Conservation (phyloP, 2,113 vertebrate genomes). For the Budorcas taxicolor region DNA sequence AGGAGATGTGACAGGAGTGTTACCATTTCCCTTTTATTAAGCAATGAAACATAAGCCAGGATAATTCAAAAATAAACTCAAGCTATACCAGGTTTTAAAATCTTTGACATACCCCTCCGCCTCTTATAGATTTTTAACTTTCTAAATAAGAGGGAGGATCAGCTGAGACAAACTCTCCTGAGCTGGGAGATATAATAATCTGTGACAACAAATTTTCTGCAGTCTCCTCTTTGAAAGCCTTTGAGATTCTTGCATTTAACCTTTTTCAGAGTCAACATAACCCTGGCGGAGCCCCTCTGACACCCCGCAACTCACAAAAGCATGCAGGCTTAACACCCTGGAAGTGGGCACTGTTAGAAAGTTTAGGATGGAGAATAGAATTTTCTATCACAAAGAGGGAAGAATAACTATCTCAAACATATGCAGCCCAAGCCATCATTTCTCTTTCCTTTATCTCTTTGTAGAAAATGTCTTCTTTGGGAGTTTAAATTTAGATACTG, state of each 20-base stretch:
- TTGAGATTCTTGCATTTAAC: slow-evolving; percentile 44
- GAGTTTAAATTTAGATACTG: not conserved
- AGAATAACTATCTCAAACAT: not conserved
- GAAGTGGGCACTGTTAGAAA: not conserved
- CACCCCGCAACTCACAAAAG: not conserved
- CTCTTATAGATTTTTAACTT: slow-evolving; percentile 60
- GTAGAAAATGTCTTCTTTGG: not conserved
- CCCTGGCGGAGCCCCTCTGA: not conserved
- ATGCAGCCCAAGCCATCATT: not conserved
- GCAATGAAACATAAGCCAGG: slow-evolving; percentile 30
- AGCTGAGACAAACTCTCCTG: not conserved
- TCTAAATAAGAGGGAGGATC: slow-evolving; percentile 41
- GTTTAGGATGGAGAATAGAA: not conserved
- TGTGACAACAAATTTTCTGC: slow-evolving; percentile 42
- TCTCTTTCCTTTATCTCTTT: not conserved
- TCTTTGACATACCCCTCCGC: slow-evolving; percentile 13
- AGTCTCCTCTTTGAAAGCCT: not conserved
- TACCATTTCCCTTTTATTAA: slow-evolving; percentile 36
- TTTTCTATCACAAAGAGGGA: not conserved
- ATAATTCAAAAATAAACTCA: slow-evolving; percentile 47
- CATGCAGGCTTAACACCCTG: not conserved
- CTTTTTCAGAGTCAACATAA: slow-evolving; percentile 20
- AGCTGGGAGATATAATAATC: not conserved
- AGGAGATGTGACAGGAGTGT: not conserved
- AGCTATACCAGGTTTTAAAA: slow-evolving; percentile 22